phyloP scores from a whole-genome alignment of 1,140 invertebrate genomes.

The Brachionus asplanchnoidis region DNA sequence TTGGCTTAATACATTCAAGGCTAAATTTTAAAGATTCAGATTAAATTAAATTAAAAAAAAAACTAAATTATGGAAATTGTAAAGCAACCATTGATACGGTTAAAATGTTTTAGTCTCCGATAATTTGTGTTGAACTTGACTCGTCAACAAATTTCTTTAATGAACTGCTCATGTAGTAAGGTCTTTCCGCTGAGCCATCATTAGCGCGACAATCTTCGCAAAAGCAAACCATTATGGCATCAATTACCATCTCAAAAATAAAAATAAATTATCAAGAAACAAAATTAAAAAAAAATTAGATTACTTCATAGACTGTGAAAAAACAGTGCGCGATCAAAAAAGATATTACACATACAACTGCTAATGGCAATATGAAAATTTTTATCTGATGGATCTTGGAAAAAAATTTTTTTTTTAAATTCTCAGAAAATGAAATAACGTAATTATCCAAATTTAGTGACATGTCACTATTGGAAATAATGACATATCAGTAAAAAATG shows the following conservation, averaged over 20 bases:
- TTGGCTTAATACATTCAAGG: background rate
- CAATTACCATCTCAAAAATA: conserved; percentile 76
- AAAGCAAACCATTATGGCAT: conserved; percentile 92
- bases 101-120: background rate
- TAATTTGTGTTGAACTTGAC: conserved; percentile 19
- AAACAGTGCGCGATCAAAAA: conserved; percentile 76
- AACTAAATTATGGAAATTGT: background rate
- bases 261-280: conserved; percentile 45
- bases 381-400: conserved; percentile 58
- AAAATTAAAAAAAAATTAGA: conserved; percentile 48
- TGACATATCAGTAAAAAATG: no score
- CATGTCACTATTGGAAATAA: no score
- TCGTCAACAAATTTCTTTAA: conserved; percentile 58
- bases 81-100: background rate
- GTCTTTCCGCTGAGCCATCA: conserved; percentile 80
- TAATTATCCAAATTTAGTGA: no score
- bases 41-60: background rate
- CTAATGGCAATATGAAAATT: conserved; percentile 61
- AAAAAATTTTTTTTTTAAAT: background rate
- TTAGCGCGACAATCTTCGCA: conserved; percentile 89
- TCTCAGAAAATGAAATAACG: background rate
- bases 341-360: conserved; percentile 59
- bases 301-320: conserved; percentile 88
- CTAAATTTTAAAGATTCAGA: background rate
- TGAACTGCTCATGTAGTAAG: conserved; percentile 87